phyloP scores from a whole-genome alignment of 2,888 invertebrate species.

The Cyclophora albipunctata region DNA sequence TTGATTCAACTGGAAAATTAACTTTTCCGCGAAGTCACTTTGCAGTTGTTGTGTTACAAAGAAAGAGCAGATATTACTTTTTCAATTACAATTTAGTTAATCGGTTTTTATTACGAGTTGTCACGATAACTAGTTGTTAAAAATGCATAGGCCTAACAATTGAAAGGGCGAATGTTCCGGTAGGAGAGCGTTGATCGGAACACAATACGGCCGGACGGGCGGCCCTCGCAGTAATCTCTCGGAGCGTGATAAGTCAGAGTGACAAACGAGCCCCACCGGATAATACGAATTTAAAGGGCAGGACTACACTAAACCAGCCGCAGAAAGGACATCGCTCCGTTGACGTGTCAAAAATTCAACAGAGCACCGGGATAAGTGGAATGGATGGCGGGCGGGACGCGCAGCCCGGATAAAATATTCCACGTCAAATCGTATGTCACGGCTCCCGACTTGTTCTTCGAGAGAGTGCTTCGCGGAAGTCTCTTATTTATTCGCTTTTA shows the following conservation, averaged over 20 bases:
- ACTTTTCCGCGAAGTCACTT: slow-evolving; percentile 2
- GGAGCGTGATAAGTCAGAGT: slow-evolving; percentile 27
- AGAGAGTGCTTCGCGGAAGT: slow-evolving; percentile 65
- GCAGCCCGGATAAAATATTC: slow-evolving; percentile 69
- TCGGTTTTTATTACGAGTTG: no score
- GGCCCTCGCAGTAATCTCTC: slow-evolving; percentile 26
- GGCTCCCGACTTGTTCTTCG: slow-evolving; percentile 64
- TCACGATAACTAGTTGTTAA: no score
- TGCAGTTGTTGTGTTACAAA: background rate
- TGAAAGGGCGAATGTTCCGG: no score
- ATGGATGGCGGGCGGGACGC: slow-evolving; percentile 62
- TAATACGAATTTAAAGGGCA: slow-evolving; percentile 64
- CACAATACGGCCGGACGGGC: slow-evolving; percentile 13
- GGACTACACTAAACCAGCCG: slow-evolving; percentile 60
- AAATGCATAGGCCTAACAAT: no score
- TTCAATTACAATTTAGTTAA: no score
- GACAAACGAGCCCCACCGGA: slow-evolving; percentile 38
- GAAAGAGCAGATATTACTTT: no score
- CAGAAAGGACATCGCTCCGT: slow-evolving; percentile 55
- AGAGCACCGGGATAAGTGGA: slow-evolving; percentile 70
- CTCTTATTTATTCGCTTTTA: slow-evolving; percentile 71
- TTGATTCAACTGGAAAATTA: slow-evolving; percentile 17
- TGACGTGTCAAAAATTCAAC: slow-evolving; percentile 72
- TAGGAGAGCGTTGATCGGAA: no score
- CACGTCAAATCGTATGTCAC: slow-evolving; percentile 73